phyloP scores from a whole-genome alignment of 2,888 invertebrate genomes.

The Leptodirus hochenwartii region DNA sequence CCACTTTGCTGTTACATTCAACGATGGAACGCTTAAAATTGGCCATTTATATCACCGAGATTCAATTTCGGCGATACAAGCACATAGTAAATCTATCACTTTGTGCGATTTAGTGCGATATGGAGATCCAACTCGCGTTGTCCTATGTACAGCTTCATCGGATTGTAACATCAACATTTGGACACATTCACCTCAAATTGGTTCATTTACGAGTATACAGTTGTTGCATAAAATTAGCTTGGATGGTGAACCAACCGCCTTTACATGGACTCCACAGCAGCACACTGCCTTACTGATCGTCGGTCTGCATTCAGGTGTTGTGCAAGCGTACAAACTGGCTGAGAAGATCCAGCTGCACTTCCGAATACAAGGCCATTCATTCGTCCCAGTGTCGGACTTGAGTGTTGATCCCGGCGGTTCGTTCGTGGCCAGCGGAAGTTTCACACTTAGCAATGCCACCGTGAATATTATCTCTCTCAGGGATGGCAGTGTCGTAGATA shows the following conservation, averaged over 20 bases:
- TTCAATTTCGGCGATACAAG: slow-evolving; percentile 22
- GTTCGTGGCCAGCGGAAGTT: slow-evolving; percentile 34
- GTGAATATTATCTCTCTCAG: slow-evolving; percentile 42
- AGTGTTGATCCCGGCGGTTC: slow-evolving; percentile 32
- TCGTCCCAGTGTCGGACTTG: slow-evolving; percentile 31
- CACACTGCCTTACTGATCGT: slow-evolving; percentile 30
- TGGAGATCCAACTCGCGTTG: slow-evolving; percentile 29
- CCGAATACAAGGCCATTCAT: slow-evolving; percentile 33
- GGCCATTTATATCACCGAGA: slow-evolving; percentile 23
- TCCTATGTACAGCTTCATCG: slow-evolving; percentile 32
- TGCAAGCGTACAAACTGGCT: slow-evolving; percentile 30
- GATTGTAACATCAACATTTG: slow-evolving; percentile 30
- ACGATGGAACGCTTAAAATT: slow-evolving; percentile 33
- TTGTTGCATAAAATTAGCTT: slow-evolving; percentile 28
- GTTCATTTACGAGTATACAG: too few species aligned
- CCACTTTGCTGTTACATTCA: slow-evolving; percentile 34
- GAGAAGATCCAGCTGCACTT: slow-evolving; percentile 21
- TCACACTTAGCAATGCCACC: slow-evolving; percentile 27
- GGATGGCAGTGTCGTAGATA: slow-evolving; percentile 36
- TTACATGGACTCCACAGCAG: slow-evolving; percentile 34
- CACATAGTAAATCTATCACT: slow-evolving; percentile 26
- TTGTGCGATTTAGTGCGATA: slow-evolving; percentile 31
- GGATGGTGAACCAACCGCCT: slow-evolving; percentile 27
- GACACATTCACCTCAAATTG: too few species aligned
- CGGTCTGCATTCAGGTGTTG: slow-evolving; percentile 33